These are phyloP conservation scores for Sander lucioperca DNA, from an alignment of 2,113 vertebrate species.

Conservation along the genomic window DNA sequence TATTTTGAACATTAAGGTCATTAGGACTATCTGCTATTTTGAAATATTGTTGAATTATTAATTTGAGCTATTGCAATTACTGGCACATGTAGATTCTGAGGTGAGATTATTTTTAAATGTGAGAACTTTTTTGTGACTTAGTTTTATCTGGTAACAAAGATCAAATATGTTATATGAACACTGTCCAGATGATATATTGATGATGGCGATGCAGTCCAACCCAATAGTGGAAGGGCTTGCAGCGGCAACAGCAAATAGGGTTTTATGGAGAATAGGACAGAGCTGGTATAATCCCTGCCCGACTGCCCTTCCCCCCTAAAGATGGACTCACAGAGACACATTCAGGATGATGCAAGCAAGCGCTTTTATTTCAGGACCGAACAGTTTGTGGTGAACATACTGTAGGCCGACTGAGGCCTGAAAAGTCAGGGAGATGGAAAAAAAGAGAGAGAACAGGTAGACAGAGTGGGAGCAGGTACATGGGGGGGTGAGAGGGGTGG, in stretches of 20 bases:
- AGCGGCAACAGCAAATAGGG: constrained; percentile 78
- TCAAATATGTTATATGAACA: neutral
- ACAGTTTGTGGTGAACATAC: neutral
- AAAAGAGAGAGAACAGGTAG: constrained; percentile 10
- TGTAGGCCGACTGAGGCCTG: neutral
- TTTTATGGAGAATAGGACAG: constrained; percentile 80
- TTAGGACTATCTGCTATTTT: neutral
- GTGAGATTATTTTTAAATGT: neutral
- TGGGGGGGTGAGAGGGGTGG: neutral
- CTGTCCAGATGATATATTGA: constrained; percentile 17
- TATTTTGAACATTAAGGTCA: neutral
- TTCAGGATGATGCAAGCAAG: constrained; percentile 38
- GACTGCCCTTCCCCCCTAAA: constrained; percentile 52
- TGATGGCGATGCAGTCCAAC: neutral
- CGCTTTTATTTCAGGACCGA: constrained; percentile 17
- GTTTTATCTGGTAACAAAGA: neutral
- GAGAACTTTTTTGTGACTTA: neutral
- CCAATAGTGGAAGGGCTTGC: constrained; percentile 48
- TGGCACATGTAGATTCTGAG: neutral
- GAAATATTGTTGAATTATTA: neutral
- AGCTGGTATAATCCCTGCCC: constrained; percentile 76
- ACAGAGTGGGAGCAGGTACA: neutral
- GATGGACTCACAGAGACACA: constrained; percentile 33
- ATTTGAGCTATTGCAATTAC: neutral
- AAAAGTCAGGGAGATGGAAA: constrained; percentile 5